Percentiles rank a stretch among this genome's conserved stretches.
These are phyloP conservation scores for Cyprinodon diabolis DNA, from an alignment of 2,797 vertebrate species.

Conservation along the genomic window DNA sequence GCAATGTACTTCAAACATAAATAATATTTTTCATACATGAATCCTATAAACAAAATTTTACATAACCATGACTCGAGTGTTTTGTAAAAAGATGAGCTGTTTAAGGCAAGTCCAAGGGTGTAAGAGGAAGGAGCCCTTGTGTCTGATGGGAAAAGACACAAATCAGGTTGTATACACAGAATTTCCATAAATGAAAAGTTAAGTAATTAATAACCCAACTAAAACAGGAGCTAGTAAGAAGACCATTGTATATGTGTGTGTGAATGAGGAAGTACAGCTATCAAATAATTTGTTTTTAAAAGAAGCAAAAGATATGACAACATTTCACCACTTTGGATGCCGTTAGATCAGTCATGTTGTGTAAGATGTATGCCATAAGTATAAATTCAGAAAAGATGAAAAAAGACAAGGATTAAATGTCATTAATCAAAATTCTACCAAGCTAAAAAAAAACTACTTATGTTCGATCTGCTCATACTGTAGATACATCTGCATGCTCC, in stretches of 20 bases:
- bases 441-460: background rate
- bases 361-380: background rate
- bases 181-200: conserved; percentile 18
- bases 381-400: conserved; percentile 2
- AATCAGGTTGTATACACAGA: background rate
- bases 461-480: conserved; percentile 23
- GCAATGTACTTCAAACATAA: background rate
- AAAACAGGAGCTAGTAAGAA: background rate
- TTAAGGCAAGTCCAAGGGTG: background rate
- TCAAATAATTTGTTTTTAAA: conserved; percentile 22
- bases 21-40: conserved; percentile 28
- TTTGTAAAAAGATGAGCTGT: background rate
- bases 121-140: background rate
- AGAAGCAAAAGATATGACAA: background rate
- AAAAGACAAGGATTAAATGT: background rate
- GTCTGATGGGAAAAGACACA: background rate
- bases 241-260: conserved; percentile 15
- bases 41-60: conserved; percentile 25
- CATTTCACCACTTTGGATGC: background rate
- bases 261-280: conserved; percentile 1
- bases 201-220: conserved; percentile 5
- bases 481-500: conserved; percentile 21
- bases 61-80: conserved; percentile 14
- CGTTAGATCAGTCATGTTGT: background rate
- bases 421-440: conserved; percentile 27